Conservation (phyloP, 2,888 invertebrate genomes). For the Drosophila flavopinicola region DNA sequence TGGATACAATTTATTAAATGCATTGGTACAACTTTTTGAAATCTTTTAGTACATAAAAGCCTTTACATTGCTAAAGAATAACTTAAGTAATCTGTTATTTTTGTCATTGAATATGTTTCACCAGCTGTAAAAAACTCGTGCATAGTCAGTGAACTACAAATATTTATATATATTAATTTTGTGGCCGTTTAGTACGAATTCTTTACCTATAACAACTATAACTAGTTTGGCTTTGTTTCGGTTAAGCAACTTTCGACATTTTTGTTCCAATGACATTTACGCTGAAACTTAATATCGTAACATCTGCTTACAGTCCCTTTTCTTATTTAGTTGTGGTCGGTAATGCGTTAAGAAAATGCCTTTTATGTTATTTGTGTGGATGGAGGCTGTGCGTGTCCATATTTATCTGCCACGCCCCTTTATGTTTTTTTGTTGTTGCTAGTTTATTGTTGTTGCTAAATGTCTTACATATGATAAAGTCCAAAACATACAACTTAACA, state of each 20-base stretch:
- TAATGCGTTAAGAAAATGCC: constrained; percentile 4
- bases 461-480: constrained; percentile 41
- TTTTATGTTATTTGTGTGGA: constrained; percentile 20
- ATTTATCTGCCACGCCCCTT: constrained; percentile 5
- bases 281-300: constrained; percentile 15
- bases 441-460: constrained; percentile 45
- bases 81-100: too few species aligned
- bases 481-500: constrained; percentile 53
- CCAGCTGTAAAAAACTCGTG: too few species aligned
- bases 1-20: too few species aligned
- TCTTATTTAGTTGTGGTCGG: not conserved
- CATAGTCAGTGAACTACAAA: too few species aligned
- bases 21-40: too few species aligned
- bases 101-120: too few species aligned
- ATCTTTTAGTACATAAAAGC: too few species aligned
- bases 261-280: constrained; percentile 7
- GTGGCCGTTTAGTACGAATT: not conserved
- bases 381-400: not conserved
- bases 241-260: not conserved
- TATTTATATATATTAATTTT: too few species aligned
- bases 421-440: constrained; percentile 8
- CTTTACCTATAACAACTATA: not conserved
- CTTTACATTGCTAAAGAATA: too few species aligned
- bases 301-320: constrained; percentile 7
- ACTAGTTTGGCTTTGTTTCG: not conserved